A percentile compares a stretch with the other conserved stretches of the same genome.
phyloP scores from a whole-genome alignment of 2,113 vertebrate genomes.

The Cavia porcellus region DNA sequence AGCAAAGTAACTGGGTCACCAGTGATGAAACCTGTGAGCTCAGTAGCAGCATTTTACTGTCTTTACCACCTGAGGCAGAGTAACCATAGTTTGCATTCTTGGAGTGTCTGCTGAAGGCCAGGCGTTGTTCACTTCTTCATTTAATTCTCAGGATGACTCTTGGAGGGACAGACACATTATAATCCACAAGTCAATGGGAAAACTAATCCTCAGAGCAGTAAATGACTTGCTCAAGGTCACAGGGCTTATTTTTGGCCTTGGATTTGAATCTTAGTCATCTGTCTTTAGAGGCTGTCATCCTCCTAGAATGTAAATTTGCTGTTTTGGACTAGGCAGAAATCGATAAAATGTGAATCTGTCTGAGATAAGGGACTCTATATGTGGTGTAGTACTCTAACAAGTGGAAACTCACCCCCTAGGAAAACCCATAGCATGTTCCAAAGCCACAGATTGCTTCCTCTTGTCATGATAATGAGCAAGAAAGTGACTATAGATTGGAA shows the following conservation, averaged over 20 bases:
- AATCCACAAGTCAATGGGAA: background rate
- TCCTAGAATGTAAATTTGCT: background rate
- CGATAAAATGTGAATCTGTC: background rate
- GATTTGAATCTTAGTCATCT: background rate
- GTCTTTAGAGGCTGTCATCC: background rate
- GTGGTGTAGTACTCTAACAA: background rate
- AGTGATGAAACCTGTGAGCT: background rate
- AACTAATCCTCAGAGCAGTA: background rate
- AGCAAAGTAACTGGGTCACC: background rate
- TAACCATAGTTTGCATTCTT: background rate
- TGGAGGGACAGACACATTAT: background rate
- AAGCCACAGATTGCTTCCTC: background rate
- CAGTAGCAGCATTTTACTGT: background rate
- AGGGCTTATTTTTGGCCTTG: background rate
- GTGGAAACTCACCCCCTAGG: background rate
- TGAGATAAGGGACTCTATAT: background rate
- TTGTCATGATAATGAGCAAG: background rate
- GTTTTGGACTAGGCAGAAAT: background rate
- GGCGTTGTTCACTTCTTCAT: background rate
- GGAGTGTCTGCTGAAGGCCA: conserved; percentile 45
- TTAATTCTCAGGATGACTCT: background rate
- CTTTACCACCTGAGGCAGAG: background rate
- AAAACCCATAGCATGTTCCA: background rate
- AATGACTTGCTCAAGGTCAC: background rate
- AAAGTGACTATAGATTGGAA: background rate